A percentile compares a stretch with the other conserved stretches of the same genome.
phyloP scores from a whole-genome alignment of 1,140 invertebrate genomes.

The Sycophila sp. region DNA sequence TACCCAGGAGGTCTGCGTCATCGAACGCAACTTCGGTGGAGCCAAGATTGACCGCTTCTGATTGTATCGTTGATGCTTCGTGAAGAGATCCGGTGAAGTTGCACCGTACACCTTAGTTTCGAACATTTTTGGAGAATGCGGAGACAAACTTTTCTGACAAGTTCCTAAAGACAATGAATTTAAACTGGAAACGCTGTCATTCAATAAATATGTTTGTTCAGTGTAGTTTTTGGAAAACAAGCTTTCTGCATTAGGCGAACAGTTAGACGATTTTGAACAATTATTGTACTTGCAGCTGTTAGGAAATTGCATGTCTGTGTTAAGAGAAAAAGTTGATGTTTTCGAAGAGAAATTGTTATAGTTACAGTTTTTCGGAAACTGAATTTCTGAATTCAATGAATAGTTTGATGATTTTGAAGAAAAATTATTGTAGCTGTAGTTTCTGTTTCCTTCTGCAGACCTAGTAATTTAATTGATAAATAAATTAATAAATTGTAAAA shows the following conservation, averaged over 20 bases:
- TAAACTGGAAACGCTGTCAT: slow-evolving; percentile 51
- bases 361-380: too few species aligned
- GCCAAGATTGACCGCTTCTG: slow-evolving; percentile 53
- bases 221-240: background rate
- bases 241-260: background rate
- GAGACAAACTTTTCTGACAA: slow-evolving; percentile 17
- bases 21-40: slow-evolving; percentile 62
- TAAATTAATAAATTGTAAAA: background rate
- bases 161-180: slow-evolving; percentile 54
- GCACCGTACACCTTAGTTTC: slow-evolving; percentile 53
- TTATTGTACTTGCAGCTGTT: too few species aligned
- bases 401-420: background rate
- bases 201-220: slow-evolving; percentile 35
- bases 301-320: too few species aligned
- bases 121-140: slow-evolving; percentile 50
- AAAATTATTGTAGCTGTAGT: too few species aligned
- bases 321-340: background rate
- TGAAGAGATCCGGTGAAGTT: slow-evolving; percentile 53
- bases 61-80: slow-evolving; percentile 19
- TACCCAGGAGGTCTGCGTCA: slow-evolving; percentile 64
- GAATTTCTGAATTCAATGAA: too few species aligned
- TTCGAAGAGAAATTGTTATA: background rate
- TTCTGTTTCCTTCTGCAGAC: background rate
- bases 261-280: background rate
- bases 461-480: background rate